Evolutionary conservation across 2,797 vertebrate genomes (phyloP), one percentile per base, ranked within the genome.

Genomic region (Betta splendens): DNA sequence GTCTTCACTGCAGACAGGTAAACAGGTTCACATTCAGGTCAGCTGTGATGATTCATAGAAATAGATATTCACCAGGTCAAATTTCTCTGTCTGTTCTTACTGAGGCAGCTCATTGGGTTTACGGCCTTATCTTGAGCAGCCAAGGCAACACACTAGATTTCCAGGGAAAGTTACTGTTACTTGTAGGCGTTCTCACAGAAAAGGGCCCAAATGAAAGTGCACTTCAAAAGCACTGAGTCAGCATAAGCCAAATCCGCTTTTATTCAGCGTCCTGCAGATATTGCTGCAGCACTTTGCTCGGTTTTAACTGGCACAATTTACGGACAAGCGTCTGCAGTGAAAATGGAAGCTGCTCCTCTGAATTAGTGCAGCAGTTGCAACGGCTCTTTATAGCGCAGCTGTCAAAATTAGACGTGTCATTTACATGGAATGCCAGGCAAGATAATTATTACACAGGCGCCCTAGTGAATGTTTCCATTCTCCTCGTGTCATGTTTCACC

Each of bases 361-460:
- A 81, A 77, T 73, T 58, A 62, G 17, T 22, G 23, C 45, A 8
- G 5, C 42, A 57, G 66, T 60, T 62, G 9, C 20, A 18, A 15
- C 5, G 2, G 28, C 9, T 49, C 63, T 73, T 46, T 26, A 60
- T 50, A 43, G 11, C 11, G 18, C 37, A 25, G 52, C 74, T 73
- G 75, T 65, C 67, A 56, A 58, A 70, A 33, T 55, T 22, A 58
- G 61, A 70, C 49, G 48, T 54, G 47, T 26, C 17, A 77, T 77
- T 83, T 77, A 44, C 51, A 69, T 71, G 50, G 78, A 83, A 76
- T 54, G 21, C 39, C 52, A 22, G 53, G 69, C 0, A 9, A 53
- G 46, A 64, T 75, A 74, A 82, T 80, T 72, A 61, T 42, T 72
- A 61, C 42, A 43, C 9, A 32, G 35, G 38, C 12, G 6, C 39